phyloP scores from a whole-genome alignment of 1,140 invertebrate genomes.

The Xylocopa sonorina region DNA sequence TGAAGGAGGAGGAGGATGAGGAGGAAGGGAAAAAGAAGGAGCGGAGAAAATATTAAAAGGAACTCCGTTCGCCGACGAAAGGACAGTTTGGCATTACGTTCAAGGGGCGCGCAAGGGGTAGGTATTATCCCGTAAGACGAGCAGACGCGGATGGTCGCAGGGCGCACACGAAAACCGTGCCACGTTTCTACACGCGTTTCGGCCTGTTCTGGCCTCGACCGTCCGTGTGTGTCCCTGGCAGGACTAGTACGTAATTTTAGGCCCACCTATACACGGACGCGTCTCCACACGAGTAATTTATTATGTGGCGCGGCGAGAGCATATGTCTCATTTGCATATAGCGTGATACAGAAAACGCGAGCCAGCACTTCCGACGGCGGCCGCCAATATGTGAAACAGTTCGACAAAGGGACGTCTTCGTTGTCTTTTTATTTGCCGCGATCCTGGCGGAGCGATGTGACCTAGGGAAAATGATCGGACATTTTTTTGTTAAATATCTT shows the following conservation, averaged over 20 bases:
- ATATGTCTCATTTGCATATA: slow-evolving; percentile 78
- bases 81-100: slow-evolving; percentile 39
- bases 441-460: no score
- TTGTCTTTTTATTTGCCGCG: background rate
- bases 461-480: no score
- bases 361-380: slow-evolving; percentile 64
- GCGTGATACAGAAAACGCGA: slow-evolving; percentile 71
- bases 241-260: slow-evolving; percentile 67
- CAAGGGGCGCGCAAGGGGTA: slow-evolving; percentile 1
- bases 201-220: background rate
- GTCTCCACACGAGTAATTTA: slow-evolving; percentile 67
- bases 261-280: slow-evolving; percentile 60
- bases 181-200: background rate
- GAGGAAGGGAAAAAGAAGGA: background rate
- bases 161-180: background rate
- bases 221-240: slow-evolving; percentile 26
- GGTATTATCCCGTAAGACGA: slow-evolving; percentile 46
- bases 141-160: slow-evolving; percentile 15
- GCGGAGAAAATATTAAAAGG: background rate
- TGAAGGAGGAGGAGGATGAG: background rate
- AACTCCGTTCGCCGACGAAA: slow-evolving; percentile 42
- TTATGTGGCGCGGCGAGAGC: slow-evolving; percentile 69
- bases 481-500: no score
- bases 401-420: slow-evolving; percentile 57
- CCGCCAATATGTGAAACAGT: slow-evolving; percentile 65